phyloP scores from a whole-genome alignment of 1,140 invertebrate species.

The Cryptotermes secundus region DNA sequence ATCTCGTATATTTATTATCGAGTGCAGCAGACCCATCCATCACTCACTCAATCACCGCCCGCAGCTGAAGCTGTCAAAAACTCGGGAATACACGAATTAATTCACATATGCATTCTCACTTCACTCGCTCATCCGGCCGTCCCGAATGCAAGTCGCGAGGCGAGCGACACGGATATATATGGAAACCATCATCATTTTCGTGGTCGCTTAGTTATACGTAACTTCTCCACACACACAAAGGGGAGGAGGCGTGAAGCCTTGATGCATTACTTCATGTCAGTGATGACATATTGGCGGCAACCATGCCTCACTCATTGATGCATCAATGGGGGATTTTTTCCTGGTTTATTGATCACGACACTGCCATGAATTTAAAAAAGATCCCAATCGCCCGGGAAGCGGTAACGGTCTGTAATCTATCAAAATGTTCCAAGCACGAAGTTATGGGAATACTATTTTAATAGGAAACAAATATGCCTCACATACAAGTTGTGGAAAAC shows the following conservation, averaged over 20 bases:
- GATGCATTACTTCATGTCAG: background rate
- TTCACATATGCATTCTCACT: conserved; percentile 22
- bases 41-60: conserved; percentile 1
- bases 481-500: too few relatives aligned
- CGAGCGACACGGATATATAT: background rate
- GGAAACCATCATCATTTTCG: background rate
- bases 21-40: background rate
- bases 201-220: background rate
- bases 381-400: background rate
- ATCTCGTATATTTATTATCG: background rate
- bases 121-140: background rate
- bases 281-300: background rate
- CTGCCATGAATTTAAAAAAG: background rate
- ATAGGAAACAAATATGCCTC: background rate
- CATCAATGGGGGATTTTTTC: background rate
- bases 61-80: conserved; percentile 23
- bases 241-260: background rate
- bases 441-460: background rate
- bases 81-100: conserved; percentile 19
- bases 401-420: conserved; percentile 1
- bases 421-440: background rate
- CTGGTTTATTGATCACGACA: background rate
- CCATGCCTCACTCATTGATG: background rate
- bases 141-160: background rate
- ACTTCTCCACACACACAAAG: background rate